These are phyloP conservation scores for Drosophila busckii DNA, from an alignment of 1,140 invertebrate species.

Conservation along the genomic window DNA sequence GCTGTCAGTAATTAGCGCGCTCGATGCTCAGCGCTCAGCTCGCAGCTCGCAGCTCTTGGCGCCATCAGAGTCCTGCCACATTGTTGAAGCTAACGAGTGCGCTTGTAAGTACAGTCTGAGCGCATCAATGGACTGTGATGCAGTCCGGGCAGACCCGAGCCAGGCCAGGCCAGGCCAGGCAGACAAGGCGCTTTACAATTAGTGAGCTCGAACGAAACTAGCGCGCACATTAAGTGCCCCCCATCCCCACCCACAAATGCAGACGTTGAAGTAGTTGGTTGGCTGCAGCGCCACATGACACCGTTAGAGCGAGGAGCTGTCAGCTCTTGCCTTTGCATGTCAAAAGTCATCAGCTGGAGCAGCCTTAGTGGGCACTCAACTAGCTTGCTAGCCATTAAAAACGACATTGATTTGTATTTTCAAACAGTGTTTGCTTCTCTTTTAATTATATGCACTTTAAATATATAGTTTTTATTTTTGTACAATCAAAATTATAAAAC, in stretches of 20 bases:
- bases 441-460: too few relatives aligned
- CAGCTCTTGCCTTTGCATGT: slow-evolving; percentile 51
- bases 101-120: slow-evolving; percentile 57
- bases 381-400: too few relatives aligned
- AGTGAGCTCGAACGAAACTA: slow-evolving; percentile 41
- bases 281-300: slow-evolving; percentile 44
- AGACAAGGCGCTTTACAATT: slow-evolving; percentile 68
- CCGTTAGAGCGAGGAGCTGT: slow-evolving; percentile 8
- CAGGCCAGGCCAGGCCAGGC: slow-evolving; percentile 9
- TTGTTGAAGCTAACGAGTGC: slow-evolving; percentile 70
- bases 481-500: slow-evolving; percentile 55
- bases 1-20: slow-evolving; percentile 66
- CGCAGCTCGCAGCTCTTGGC: background rate
- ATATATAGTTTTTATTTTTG: slow-evolving; percentile 45
- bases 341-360: slow-evolving; percentile 62
- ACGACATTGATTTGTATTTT: too few relatives aligned
- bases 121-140: slow-evolving; percentile 13
- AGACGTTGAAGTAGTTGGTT: slow-evolving; percentile 9
- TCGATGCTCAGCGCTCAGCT: slow-evolving; percentile 44
- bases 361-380: too few relatives aligned
- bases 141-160: background rate
- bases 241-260: too few relatives aligned
- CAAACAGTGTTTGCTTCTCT: too few relatives aligned
- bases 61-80: slow-evolving; percentile 20
- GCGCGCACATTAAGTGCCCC: slow-evolving; percentile 59